These are phyloP conservation scores for Aleiodes alternator DNA, from an alignment of 2,888 invertebrate genomes.

Conservation along the genomic window DNA sequence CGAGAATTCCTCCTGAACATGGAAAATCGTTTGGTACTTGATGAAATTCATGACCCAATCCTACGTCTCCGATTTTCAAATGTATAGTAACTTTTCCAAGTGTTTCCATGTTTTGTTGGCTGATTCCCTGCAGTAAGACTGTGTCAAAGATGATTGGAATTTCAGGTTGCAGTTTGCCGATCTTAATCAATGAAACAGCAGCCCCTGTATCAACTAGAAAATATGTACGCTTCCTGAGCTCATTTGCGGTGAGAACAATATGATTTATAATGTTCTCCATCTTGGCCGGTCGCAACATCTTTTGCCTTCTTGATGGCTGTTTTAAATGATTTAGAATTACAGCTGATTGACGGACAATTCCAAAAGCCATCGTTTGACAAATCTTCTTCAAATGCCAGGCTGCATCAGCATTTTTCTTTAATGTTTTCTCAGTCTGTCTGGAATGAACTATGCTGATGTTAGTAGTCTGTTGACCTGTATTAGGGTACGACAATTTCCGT, in stretches of 20 bases:
- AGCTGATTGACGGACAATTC: not conserved
- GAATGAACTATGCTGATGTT: not conserved
- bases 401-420: too few relatives aligned
- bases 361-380: too few relatives aligned
- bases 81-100: too few relatives aligned
- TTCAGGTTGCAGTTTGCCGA: not conserved
- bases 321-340: not conserved
- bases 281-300: not conserved
- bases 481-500: not conserved
- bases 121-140: too few relatives aligned
- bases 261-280: not conserved
- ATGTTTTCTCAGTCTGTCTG: too few relatives aligned
- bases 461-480: not conserved
- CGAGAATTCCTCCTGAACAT: not conserved
- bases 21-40: not conserved
- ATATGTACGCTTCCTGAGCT: not conserved
- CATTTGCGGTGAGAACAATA: not conserved
- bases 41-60: not conserved
- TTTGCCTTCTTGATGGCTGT: not conserved
- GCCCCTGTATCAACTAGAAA: conserved; percentile 1
- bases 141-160: too few relatives aligned
- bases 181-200: conserved; percentile 2
- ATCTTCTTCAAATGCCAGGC: too few relatives aligned
- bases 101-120: too few relatives aligned
- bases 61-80: not conserved